These are phyloP conservation scores for Caenorhabditis parvicauda DNA, from an alignment of 2,888 invertebrate genomes.

Conservation along the genomic window DNA sequence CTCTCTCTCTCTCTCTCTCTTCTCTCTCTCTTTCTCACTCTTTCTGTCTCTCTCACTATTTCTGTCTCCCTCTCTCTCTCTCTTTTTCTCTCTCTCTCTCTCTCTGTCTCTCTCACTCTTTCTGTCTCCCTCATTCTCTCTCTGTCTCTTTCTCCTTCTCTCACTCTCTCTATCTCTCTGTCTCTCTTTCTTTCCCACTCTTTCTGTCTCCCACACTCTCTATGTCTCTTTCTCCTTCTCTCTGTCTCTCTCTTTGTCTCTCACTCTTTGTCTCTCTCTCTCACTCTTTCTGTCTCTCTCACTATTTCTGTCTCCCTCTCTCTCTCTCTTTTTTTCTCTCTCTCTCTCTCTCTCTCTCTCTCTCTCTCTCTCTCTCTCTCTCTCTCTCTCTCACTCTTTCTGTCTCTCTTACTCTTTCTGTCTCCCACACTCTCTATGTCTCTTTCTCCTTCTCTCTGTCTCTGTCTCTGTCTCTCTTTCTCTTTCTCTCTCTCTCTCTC, in stretches of 20 bases:
- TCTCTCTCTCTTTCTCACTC: neutral
- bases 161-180: neutral
- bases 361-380: conserved; percentile 4
- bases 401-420: no score
- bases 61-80: neutral
- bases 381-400: conserved; percentile 5
- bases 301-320: neutral
- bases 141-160: neutral
- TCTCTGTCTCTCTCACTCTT: neutral
- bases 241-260: no score
- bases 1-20: neutral
- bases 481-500: no score
- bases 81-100: neutral
- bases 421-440: no score
- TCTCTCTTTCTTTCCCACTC: neutral
- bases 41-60: neutral
- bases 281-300: neutral
- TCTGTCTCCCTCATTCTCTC: neutral
- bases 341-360: conserved; percentile 1
- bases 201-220: conserved; percentile 1
- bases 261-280: neutral
- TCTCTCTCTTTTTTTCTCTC: neutral
- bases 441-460: no score
- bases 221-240: conserved; percentile 6
- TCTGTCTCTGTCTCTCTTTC: no score